A percentile compares a stretch with the other conserved stretches of the same genome.
Conservation (phyloP, 1,140 invertebrate species). For the Drosophila pallidifrons region DNA sequence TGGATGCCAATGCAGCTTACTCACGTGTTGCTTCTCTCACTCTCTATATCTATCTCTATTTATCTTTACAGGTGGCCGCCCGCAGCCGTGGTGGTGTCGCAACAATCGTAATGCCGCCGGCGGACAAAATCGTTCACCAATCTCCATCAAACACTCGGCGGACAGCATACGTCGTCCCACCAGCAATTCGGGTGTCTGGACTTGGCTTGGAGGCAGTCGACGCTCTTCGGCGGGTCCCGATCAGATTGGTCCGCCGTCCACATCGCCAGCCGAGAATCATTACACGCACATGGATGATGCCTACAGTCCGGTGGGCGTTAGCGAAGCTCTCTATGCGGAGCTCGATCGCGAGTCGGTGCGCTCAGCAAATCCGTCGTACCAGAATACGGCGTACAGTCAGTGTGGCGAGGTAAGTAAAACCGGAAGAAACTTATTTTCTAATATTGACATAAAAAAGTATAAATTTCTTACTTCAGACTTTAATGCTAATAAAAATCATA, state of each 20-base stretch:
- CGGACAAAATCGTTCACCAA: conserved; percentile 76
- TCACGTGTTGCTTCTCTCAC: conserved; percentile 12
- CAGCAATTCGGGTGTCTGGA: conserved; percentile 88
- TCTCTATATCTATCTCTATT: background rate
- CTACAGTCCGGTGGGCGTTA: conserved; percentile 85
- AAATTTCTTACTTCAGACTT: no score
- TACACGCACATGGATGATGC: conserved; percentile 90
- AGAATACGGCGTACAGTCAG: conserved; percentile 89
- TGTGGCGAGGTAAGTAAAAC: conserved; percentile 85
- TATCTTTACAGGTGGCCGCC: conserved; percentile 72
- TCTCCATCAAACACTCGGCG: conserved; percentile 82
- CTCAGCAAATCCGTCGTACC: conserved; percentile 88
- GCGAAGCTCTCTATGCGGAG: conserved; percentile 89
- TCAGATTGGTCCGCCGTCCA: conserved; percentile 84
- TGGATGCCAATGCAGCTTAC: conserved; percentile 44
- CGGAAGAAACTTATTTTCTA: no score
- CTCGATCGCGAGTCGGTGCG: conserved; percentile 86
- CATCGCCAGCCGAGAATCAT: conserved; percentile 88
- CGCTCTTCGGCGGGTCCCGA: conserved; percentile 85
- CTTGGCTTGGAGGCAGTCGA: conserved; percentile 87
- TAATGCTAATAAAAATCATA: no score
- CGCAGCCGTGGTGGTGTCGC: conserved; percentile 85
- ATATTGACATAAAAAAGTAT: no score
- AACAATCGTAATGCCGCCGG: conserved; percentile 79
- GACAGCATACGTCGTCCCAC: conserved; percentile 86